Evolutionary conservation across 92 coral and sea anemone genomes (phyloP), one percentile per base, ranked within the genome.

Genomic region (Pocillopora grandis): DNA sequence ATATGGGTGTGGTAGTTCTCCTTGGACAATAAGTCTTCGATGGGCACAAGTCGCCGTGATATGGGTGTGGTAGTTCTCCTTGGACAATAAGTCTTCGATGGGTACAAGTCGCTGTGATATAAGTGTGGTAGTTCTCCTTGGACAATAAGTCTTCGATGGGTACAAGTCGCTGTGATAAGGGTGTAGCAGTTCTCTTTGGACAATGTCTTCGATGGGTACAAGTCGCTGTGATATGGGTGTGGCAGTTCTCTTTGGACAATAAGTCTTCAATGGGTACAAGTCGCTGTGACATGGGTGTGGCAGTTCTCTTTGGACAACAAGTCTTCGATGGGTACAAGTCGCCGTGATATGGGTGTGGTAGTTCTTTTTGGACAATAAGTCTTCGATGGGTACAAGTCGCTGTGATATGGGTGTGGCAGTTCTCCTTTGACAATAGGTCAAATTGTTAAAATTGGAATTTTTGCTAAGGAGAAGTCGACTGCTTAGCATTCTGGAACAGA

Each of bases 221-320:
- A 94, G 93, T 73, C 93, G 99, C 13, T 96, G 99, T 79, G 99
- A 96, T 77, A 96, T 94, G 99, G 97, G 98, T 9, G 98, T 93
- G 33, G 93, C 95, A 70, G 96, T 92, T 5, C 87, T 94, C 11
- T 56, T 80, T n/a, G 96, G 88, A 67, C 88, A 89, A 63, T 95
- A 75, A 76, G 66, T 33, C 75, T 17, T 36, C 19, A 0, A 42
- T 42, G 49, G 49, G 4, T 7, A 42, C 49, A 42, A 42, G 49
- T 3, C 7, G 49, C 49, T 42, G 49, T 42, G 49, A 42, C 2
- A 42, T 42, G 49, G 0, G 49, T 9, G 98, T 93, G 33, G 93
- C 94, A 66, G 96, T 92, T 5, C 87, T 94, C 11, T 56, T 78
- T n/a, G 96, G 88, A 67, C 88, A 89, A 63, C 93, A 75, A 76